Conservation (phyloP, 2,113 vertebrate species). For the Triplophysa dalaica region DNA sequence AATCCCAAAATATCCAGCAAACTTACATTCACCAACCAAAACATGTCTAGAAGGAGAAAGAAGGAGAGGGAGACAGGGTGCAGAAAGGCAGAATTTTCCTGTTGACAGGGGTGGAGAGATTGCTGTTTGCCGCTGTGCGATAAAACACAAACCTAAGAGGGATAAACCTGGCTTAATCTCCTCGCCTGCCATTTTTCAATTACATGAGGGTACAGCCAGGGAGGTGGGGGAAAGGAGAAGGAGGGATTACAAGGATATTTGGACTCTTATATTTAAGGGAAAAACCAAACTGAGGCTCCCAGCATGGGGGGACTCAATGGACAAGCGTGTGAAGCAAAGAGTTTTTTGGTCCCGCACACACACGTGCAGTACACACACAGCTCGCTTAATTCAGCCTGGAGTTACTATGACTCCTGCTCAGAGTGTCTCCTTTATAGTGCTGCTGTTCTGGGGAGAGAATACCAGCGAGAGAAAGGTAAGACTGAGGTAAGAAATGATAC, state of each 20-base stretch:
- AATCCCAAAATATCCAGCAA: too few relatives aligned
- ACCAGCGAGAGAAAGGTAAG: not conserved
- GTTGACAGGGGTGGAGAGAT: constrained; percentile 31
- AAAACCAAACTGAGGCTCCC: constrained; percentile 27
- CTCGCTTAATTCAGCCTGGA: constrained; percentile 9
- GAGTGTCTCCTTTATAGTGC: constrained; percentile 11
- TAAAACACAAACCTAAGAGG: constrained; percentile 51
- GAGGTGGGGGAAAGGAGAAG: constrained; percentile 28
- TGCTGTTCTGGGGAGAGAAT: not conserved
- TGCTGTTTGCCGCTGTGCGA: constrained; percentile 39
- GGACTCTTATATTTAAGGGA: constrained; percentile 33
- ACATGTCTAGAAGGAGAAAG: not conserved
- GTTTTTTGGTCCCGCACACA: not conserved
- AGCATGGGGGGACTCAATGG: not conserved
- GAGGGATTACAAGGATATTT: constrained; percentile 51
- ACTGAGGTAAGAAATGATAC: constrained; percentile 29
- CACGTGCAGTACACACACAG: not conserved
- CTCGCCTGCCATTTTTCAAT: constrained; percentile 56
- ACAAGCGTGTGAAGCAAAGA: constrained; percentile 8
- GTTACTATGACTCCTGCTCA: constrained; percentile 12
- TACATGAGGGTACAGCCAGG: constrained; percentile 45
- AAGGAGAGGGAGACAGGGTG: not conserved
- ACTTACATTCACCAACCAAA: too few relatives aligned
- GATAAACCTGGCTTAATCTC: constrained; percentile 52
- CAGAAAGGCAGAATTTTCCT: constrained; percentile 26